Percentiles rank a stretch among this genome's conserved stretches.
Conservation (phyloP, 2,797 vertebrate species). For the Clarias pachynema region DNA sequence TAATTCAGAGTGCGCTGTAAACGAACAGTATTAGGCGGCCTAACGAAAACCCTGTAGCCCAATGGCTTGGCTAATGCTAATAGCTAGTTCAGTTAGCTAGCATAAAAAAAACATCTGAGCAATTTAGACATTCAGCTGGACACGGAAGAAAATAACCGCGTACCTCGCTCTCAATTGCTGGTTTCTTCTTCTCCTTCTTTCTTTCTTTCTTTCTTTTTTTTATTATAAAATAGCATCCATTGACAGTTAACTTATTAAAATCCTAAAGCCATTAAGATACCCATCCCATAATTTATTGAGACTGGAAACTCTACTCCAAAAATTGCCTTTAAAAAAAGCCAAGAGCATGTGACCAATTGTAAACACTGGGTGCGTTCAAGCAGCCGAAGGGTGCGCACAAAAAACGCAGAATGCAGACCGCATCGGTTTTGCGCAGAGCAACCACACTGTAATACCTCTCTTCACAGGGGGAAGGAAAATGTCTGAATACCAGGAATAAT, state of each 20-base stretch:
- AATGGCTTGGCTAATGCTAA: neutral
- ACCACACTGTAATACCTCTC: neutral
- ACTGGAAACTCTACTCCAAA: slow-evolving; percentile 5
- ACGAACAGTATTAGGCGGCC: too few species aligned
- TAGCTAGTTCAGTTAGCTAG: neutral
- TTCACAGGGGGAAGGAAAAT: neutral
- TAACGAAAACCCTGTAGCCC: too few species aligned
- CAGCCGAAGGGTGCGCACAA: neutral
- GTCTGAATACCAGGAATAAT: neutral
- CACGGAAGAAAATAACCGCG: neutral
- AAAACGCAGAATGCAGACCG: neutral
- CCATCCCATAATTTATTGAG: slow-evolving; percentile 4
- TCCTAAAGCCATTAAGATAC: neutral
- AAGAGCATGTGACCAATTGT: slow-evolving; percentile 35
- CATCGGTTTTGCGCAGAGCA: neutral
- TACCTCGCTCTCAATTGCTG: slow-evolving; percentile 5
- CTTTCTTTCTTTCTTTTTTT: neutral
- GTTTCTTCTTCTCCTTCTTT: neutral
- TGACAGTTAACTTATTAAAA: neutral
- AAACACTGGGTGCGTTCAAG: slow-evolving; percentile 30
- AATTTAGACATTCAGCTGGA: neutral
- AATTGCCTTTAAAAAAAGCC: neutral
- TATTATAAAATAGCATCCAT: slow-evolving; percentile 2
- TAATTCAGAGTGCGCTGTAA: neutral
- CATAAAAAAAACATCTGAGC: neutral